Evolutionary conservation across 2,888 invertebrate genomes (phyloP).

Genomic region (Orchesellides sinensis): DNA sequence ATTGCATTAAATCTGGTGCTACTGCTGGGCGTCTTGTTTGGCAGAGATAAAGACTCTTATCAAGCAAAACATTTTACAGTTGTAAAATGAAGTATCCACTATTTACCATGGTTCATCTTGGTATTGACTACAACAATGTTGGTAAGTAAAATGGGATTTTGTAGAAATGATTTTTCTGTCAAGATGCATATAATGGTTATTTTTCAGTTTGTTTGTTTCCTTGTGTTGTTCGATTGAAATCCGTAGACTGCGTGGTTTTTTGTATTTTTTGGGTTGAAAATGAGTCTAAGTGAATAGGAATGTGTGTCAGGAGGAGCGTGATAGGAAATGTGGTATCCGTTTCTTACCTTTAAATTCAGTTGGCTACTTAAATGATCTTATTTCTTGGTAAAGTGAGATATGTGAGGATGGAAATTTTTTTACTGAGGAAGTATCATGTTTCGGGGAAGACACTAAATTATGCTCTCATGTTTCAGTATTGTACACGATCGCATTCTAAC

Average conservation of each 20-base stretch:
- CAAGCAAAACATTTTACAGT: no score
- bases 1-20: no score
- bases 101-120: no score
- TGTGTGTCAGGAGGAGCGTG: constrained; percentile 59
- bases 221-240: neutral
- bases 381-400: constrained; percentile 55
- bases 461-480: constrained; percentile 47
- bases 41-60: no score
- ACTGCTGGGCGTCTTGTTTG: no score
- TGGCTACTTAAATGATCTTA: constrained; percentile 51
- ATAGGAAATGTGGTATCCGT: constrained; percentile 56
- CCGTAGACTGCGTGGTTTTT: constrained; percentile 11
- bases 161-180: no score
- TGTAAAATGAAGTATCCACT: no score
- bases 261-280: constrained; percentile 27
- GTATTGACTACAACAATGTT: no score
- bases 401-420: constrained; percentile 3
- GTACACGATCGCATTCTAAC: constrained; percentile 3
- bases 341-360: constrained; percentile 38
- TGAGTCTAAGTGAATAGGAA: constrained; percentile 16
- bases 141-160: no score
- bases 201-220: neutral
- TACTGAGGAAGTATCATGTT: constrained; percentile 59
- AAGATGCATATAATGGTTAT: neutral
- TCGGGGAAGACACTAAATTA: constrained; percentile 60